Evolutionary conservation across 2,888 invertebrate species (phyloP).

Genomic region (Netelia inedita): DNA sequence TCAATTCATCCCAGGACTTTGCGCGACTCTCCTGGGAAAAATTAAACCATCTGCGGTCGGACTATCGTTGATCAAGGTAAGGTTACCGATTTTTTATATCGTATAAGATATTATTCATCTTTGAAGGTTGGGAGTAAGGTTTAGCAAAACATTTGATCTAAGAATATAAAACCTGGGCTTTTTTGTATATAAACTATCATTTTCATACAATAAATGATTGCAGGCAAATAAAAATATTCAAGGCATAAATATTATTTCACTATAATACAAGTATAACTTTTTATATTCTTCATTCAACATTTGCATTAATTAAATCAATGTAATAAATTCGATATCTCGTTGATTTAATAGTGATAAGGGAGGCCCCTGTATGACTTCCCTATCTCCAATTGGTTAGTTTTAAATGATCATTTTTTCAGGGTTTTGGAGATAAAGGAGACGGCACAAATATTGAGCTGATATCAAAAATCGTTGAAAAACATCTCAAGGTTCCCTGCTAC

Average conservation of each 20-base stretch:
- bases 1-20: slow-evolving; percentile 88
- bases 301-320: no score
- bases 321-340: no score
- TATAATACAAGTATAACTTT: no score
- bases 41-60: slow-evolving; percentile 88
- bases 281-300: no score
- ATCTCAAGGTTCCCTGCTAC: slow-evolving; percentile 87
- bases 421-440: slow-evolving; percentile 85
- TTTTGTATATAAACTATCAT: neutral
- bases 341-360: no score
- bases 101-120: neutral
- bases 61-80: slow-evolving; percentile 89
- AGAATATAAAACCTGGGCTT: neutral
- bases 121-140: no score
- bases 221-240: no score
- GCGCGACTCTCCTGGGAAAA: slow-evolving; percentile 87
- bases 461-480: slow-evolving; percentile 87
- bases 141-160: no score
- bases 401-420: slow-evolving; percentile 80
- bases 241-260: no score
- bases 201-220: no score
- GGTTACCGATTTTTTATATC: neutral
- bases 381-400: no score
- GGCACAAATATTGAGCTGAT: slow-evolving; percentile 87
- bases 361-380: no score